phyloP scores from a whole-genome alignment of 1,140 invertebrate species.

The Drosophila tani region DNA sequence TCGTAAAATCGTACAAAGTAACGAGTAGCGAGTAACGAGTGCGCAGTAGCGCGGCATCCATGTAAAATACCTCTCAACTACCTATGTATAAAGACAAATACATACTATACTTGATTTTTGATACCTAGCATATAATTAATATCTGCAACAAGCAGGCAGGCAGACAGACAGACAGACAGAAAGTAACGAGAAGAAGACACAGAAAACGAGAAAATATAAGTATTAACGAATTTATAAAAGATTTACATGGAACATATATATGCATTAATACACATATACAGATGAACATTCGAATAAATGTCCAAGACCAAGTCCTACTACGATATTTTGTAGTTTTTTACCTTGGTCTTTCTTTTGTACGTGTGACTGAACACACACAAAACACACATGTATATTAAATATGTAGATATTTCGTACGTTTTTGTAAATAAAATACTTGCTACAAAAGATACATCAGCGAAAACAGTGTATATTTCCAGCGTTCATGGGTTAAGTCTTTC shows the following conservation, averaged over 20 bases:
- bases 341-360: background rate
- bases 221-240: constrained; percentile 48
- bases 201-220: constrained; percentile 21
- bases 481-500: too few relatives aligned
- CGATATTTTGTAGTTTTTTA: constrained; percentile 7
- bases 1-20: constrained; percentile 45
- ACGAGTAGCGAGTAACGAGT: background rate
- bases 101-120: constrained; percentile 25
- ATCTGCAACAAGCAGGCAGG: too few relatives aligned
- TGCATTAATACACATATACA: background rate
- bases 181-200: constrained; percentile 14
- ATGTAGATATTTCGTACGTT: constrained; percentile 30
- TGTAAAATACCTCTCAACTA: constrained; percentile 58
- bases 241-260: constrained; percentile 33
- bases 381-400: constrained; percentile 12
- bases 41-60: background rate
- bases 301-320: constrained; percentile 16
- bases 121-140: constrained; percentile 13
- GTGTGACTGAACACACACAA: too few relatives aligned
- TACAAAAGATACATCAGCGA: constrained; percentile 12
- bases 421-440: constrained; percentile 60
- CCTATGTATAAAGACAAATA: constrained; percentile 35
- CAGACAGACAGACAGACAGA: too few relatives aligned
- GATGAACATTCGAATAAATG: constrained; percentile 18
- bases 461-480: background rate